Evolutionary conservation across 2,888 invertebrate genomes (phyloP).

Genomic region (Acrobasis consociella): DNA sequence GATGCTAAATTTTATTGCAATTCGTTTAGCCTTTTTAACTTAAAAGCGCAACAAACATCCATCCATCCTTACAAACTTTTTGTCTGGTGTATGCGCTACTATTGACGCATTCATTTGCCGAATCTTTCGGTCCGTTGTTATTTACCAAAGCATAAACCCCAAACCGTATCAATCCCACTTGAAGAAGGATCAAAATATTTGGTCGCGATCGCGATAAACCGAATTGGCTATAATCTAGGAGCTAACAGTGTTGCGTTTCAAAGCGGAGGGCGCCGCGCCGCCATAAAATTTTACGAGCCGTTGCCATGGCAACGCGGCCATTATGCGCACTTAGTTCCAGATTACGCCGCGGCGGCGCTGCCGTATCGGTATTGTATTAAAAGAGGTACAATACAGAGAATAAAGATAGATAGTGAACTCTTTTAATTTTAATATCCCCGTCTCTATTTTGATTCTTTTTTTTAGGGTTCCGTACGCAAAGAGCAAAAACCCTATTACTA

Average conservation of each 20-base stretch:
- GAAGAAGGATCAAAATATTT: slow-evolving; percentile 30
- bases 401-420: too few relatives aligned
- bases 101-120: background rate
- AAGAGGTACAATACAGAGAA: background rate
- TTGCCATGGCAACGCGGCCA: slow-evolving; percentile 70
- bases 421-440: too few relatives aligned
- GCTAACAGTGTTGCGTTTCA: slow-evolving; percentile 54
- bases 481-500: too few relatives aligned
- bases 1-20: too few relatives aligned
- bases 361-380: slow-evolving; percentile 31
- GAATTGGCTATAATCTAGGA: slow-evolving; percentile 39
- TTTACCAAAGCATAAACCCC: background rate
- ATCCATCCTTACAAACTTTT: too few relatives aligned
- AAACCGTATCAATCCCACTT: slow-evolving; percentile 14
- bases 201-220: slow-evolving; percentile 29
- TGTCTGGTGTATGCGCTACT: background rate
- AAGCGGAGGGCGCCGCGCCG: slow-evolving; percentile 58
- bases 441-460: too few relatives aligned
- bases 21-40: too few relatives aligned
- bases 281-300: slow-evolving; percentile 77
- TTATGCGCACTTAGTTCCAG: slow-evolving; percentile 50
- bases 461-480: too few relatives aligned
- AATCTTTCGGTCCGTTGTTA: background rate
- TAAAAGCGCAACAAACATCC: too few relatives aligned
- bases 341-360: slow-evolving; percentile 44